Percentiles rank a stretch among this genome's conserved stretches.
Conservation (phyloP, 1,140 invertebrate species). For the Aphaenogaster floridana region DNA sequence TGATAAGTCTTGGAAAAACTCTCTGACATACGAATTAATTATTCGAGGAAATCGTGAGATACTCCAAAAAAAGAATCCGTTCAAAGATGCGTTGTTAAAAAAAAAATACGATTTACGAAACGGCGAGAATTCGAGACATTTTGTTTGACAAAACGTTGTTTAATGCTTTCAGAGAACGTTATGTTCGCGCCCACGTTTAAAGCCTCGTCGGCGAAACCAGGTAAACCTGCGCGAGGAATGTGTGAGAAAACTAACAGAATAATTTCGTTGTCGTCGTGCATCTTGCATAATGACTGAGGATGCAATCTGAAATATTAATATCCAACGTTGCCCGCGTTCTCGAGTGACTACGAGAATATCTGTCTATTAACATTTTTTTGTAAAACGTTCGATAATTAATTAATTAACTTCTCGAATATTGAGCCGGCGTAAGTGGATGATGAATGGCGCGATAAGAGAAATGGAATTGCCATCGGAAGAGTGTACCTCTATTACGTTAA, state of each 20-base stretch:
- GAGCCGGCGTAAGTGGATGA: background rate
- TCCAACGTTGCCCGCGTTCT: background rate
- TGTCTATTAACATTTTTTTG: slow-evolving; percentile 17
- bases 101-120: background rate
- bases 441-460: slow-evolving; percentile 2
- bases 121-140: background rate
- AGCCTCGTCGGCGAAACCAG: slow-evolving; percentile 91
- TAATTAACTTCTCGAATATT: slow-evolving; percentile 13
- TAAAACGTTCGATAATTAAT: background rate
- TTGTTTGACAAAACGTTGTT: slow-evolving; percentile 79
- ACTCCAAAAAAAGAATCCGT: background rate
- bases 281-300: slow-evolving; percentile 16
- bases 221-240: slow-evolving; percentile 86
- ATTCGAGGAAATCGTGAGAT: slow-evolving; percentile 13
- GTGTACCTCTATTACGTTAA: slow-evolving; percentile 12
- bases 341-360: background rate
- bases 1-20: background rate
- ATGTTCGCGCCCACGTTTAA: slow-evolving; percentile 93
- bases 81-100: background rate
- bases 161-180: slow-evolving; percentile 89
- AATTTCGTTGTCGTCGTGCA: slow-evolving; percentile 12
- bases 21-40: background rate
- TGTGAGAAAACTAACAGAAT: slow-evolving; percentile 60
- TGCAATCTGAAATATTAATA: slow-evolving; percentile 12
- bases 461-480: slow-evolving; percentile 1